A percentile compares a stretch with the other conserved stretches of the same genome.
These are phyloP conservation scores for Clarias fuscus DNA, from an alignment of 2,797 vertebrate species.

Conservation along the genomic window DNA sequence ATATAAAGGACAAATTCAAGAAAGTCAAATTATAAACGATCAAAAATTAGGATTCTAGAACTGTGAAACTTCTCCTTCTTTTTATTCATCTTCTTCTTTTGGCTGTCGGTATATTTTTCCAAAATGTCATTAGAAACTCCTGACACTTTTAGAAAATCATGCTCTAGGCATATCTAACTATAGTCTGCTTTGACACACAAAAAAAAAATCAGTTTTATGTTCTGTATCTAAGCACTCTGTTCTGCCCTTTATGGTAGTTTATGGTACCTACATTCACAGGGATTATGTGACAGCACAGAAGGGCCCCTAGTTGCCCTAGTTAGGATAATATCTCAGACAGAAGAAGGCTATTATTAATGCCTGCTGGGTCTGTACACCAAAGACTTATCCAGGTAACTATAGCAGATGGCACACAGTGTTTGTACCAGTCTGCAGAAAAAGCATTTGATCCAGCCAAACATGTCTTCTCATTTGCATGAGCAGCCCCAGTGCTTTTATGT, in stretches of 20 bases:
- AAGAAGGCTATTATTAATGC: not conserved
- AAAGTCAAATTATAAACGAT: not conserved
- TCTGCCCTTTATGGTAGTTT: not conserved
- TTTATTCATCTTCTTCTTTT: too few species aligned
- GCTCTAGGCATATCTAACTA: not conserved
- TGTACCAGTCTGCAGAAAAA: not conserved
- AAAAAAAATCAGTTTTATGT: not conserved
- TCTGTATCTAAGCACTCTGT: not conserved
- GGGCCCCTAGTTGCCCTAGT: not conserved
- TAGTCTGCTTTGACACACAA: not conserved
- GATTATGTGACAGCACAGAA: not conserved
- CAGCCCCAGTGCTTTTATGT: not conserved
- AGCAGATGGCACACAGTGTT: not conserved
- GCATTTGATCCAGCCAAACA: not conserved
- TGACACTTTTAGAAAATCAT: not conserved
- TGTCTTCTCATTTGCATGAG: not conserved
- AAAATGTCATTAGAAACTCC: not conserved
- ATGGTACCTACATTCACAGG: not conserved
- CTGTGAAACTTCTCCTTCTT: not conserved
- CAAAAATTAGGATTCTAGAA: not conserved
- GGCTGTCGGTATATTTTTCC: not conserved
- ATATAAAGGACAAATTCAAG: slow-evolving; percentile 1
- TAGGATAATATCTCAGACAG: not conserved
- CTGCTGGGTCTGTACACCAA: slow-evolving; percentile 4
- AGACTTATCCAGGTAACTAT: not conserved